A percentile compares a stretch with the other conserved stretches of the same genome.
Conservation (phyloP, 1,140 invertebrate species). For the Rhizoglyphus robini region DNA sequence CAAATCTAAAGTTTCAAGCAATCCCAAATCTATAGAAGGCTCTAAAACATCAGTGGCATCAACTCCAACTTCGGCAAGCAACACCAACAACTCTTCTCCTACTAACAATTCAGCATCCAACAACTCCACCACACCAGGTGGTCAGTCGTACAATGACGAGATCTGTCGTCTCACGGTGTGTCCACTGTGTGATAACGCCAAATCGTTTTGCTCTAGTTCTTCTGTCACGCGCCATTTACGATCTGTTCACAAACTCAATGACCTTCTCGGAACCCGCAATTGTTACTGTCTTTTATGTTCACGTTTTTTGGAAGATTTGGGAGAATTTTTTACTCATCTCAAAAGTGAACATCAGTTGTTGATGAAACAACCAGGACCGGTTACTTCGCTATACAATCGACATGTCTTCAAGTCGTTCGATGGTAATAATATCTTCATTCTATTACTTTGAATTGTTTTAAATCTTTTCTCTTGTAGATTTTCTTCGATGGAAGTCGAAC, state of each 20-base stretch:
- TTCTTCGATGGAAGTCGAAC: neutral
- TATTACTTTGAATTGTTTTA: neutral
- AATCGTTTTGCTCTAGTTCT: conserved; percentile 4
- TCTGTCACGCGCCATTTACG: conserved; percentile 6
- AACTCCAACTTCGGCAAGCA: neutral
- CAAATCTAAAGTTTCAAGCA: too few species aligned
- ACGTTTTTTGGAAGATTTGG: conserved; percentile 5
- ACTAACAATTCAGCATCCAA: neutral
- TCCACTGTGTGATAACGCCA: conserved; percentile 12
- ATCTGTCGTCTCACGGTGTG: neutral
- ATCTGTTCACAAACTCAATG: conserved; percentile 5
- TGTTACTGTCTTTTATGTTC: conserved; percentile 13
- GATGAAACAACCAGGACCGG: neutral
- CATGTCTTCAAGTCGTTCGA: neutral
- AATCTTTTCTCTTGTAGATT: neutral
- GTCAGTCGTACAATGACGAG: neutral
- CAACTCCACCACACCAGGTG: neutral
- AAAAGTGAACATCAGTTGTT: neutral
- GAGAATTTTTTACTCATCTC: neutral
- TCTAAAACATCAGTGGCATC: neutral
- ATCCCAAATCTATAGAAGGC: too few species aligned
- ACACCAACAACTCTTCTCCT: too few species aligned
- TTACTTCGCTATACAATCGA: neutral
- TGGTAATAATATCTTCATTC: neutral
- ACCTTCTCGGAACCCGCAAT: neutral